Evolutionary conservation across 2,888 invertebrate species (phyloP), one percentile per base, ranked within the genome.

Genomic region (Aspidiotus destructor): DNA sequence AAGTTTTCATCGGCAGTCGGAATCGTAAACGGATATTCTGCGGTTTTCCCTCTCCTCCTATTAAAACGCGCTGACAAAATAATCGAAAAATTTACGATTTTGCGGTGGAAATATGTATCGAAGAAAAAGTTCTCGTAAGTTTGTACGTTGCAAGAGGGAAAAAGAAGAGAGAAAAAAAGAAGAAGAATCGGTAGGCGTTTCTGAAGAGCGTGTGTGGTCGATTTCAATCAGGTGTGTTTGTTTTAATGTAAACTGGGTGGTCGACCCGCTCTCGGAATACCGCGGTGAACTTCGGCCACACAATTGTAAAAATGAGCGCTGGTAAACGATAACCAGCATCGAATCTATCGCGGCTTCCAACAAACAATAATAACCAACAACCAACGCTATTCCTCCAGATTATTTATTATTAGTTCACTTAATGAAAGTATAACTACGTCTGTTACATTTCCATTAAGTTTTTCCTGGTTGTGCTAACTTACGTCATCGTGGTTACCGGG

Each of bases 141-240:
- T 58, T 28, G 5, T 8, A 16, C 58, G 28, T 13, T 58, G 58
- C 13, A 28, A 9, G n/a, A n/a, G n/a, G n/a, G 52, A 52, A 52
- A n/a, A 52, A 52, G 52, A 52, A 5, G 5, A 5, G 5, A n/a
- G 2, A 54, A 9, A 53, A 58, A 44, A 57, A 44, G 48, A 65
- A 48, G 58, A 65, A 57, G 65, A 58, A 57, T 65, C 65, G 65
- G 65, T 65, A 65, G 65, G 65, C 65, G 65, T 65, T 65, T 65
- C 65, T 65, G 65, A 65, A 42, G 65, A 65, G 28, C 65, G 65
- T 65, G 65, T 65, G 65, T 65, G 65, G 65, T 65, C 65, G 65
- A 65, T 65, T 65, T 65, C 65, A 65, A 65, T 65, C 65, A 65
- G 65, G 65, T 65, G 65, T 65, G 65, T 65, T 65, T 65, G 65